phyloP scores from a whole-genome alignment of 2,888 invertebrate genomes.

The Dromius quadrimaculatus region DNA sequence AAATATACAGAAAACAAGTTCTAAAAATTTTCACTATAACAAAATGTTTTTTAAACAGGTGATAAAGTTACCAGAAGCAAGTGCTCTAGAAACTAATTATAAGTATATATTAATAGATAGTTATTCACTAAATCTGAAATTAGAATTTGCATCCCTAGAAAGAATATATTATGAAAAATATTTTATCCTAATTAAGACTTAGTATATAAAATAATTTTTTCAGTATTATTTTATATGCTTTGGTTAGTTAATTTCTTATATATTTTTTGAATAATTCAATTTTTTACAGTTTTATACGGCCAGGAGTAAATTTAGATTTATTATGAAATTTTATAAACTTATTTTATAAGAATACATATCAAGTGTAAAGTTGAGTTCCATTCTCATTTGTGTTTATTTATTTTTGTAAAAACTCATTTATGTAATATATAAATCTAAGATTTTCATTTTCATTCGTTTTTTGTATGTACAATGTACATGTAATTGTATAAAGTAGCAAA shows the following conservation, averaged over 20 bases:
- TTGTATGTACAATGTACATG: conserved; percentile 47
- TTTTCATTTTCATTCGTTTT: conserved; percentile 4
- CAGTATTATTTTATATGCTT: conserved; percentile 22
- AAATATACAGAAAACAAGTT: neutral
- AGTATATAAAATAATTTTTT: conserved; percentile 1
- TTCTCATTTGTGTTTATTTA: neutral
- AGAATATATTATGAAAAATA: neutral
- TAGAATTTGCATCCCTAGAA: neutral
- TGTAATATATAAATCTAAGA: neutral
- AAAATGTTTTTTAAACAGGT: conserved; percentile 4
- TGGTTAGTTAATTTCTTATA: conserved; percentile 16
- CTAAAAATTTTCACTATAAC: neutral
- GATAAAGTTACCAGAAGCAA: conserved; percentile 11
- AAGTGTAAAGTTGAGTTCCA: neutral
- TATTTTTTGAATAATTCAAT: neutral
- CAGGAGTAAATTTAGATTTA: neutral
- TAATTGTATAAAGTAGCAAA: neutral
- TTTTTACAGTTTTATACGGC: neutral
- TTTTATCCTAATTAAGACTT: neutral
- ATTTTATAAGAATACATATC: neutral
- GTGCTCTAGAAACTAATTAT: neutral
- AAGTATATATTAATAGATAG: neutral
- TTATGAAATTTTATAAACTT: neutral
- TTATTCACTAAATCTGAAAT: neutral
- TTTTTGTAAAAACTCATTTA: neutral